Percentiles rank a stretch among this genome's conserved stretches.
Evolutionary conservation across 2,113 vertebrate species (phyloP).

Genomic region (Dromaius novaehollandiae): DNA sequence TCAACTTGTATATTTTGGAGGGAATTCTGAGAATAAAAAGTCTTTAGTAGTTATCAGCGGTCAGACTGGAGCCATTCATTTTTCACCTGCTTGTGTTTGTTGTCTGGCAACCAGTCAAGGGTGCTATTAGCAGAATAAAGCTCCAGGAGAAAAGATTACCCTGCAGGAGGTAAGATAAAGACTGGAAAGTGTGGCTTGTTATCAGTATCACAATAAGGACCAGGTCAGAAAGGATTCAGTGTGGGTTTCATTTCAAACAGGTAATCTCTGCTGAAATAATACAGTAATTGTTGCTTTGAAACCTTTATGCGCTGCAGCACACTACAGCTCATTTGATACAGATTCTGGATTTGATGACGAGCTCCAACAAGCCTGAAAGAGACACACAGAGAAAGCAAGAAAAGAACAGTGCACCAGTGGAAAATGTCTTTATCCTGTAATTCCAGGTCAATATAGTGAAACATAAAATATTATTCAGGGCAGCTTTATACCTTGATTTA

Average conservation of each 20-base stretch:
- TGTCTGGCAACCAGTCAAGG: constrained; percentile 83
- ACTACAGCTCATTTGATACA: constrained; percentile 65
- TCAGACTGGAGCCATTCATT: constrained; percentile 78
- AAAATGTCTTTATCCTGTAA: constrained; percentile 60
- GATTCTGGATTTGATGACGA: constrained; percentile 45
- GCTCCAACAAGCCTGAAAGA: constrained; percentile 5
- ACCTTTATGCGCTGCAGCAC: constrained; percentile 57
- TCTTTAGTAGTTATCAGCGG: constrained; percentile 69
- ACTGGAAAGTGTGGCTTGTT: constrained; percentile 77
- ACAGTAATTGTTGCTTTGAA: constrained; percentile 73
- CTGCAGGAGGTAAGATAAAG: constrained; percentile 76
- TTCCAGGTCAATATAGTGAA: constrained; percentile 52
- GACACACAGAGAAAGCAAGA: not conserved
- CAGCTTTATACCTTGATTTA: constrained; percentile 63
- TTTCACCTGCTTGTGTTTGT: constrained; percentile 79
- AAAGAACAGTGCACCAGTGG: not conserved
- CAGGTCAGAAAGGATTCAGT: constrained; percentile 69
- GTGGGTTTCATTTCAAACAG: constrained; percentile 76
- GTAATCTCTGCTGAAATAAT: constrained; percentile 77
- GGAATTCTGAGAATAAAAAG: constrained; percentile 74
- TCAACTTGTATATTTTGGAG: constrained; percentile 65
- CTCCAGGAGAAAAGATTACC: constrained; percentile 77
- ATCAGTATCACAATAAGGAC: constrained; percentile 76
- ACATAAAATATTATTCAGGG: constrained; percentile 51
- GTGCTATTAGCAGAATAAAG: constrained; percentile 81